These are phyloP conservation scores for Adelosebastes latens DNA, from an alignment of 2,797 vertebrate species.

Conservation along the genomic window DNA sequence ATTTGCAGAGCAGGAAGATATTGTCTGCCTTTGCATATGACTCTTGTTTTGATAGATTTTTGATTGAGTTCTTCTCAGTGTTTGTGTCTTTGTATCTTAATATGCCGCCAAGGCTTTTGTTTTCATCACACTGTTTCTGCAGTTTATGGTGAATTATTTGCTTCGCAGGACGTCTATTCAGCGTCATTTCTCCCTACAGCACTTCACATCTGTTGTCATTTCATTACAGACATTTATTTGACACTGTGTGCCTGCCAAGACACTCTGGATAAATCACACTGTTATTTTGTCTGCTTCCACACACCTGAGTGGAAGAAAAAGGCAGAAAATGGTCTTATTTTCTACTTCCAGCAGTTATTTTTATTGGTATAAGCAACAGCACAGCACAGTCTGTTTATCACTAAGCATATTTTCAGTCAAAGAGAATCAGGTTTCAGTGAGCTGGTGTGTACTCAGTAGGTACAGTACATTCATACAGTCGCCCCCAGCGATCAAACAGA, in stretches of 20 bases:
- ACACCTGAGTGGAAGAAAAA: conserved; percentile 73
- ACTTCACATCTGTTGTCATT: conserved; percentile 80
- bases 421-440: conserved; percentile 68
- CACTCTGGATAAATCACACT: conserved; percentile 74
- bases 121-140: conserved; percentile 75
- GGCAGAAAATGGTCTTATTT: conserved; percentile 74
- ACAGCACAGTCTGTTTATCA: conserved; percentile 66
- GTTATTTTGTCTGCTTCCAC: conserved; percentile 74
- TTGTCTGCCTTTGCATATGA: conserved; percentile 56
- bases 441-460: conserved; percentile 67
- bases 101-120: conserved; percentile 71
- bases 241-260: conserved; percentile 72
- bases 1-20: conserved; percentile 55
- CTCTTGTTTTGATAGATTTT: conserved; percentile 74
- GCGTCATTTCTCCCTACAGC: conserved; percentile 74
- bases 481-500: conserved; percentile 67
- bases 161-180: conserved; percentile 76
- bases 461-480: conserved; percentile 67
- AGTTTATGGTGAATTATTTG: conserved; percentile 80
- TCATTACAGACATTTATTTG: conserved; percentile 80
- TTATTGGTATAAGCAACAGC: conserved; percentile 72
- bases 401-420: conserved; percentile 68
- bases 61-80: conserved; percentile 70
- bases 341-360: conserved; percentile 70
- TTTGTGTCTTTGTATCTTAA: conserved; percentile 68